Conservation (phyloP, 2,113 vertebrate species). For the Centrocercus urophasianus region DNA sequence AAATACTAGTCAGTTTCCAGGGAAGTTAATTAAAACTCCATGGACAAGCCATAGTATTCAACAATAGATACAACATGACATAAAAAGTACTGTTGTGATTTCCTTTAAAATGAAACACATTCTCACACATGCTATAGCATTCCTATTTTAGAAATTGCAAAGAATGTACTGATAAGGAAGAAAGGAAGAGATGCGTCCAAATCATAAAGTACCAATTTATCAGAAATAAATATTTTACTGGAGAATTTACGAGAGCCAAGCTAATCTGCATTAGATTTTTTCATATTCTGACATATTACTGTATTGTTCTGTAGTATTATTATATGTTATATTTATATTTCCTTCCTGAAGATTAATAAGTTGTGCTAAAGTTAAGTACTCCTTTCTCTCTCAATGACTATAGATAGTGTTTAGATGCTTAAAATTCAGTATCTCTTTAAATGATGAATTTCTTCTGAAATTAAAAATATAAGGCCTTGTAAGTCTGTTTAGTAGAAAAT, state of each 20-base stretch:
- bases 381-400: not conserved
- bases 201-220: not conserved
- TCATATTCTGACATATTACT: not conserved
- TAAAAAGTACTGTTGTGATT: not conserved
- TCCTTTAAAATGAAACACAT: not conserved
- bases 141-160: not conserved
- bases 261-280: not conserved
- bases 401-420: not conserved
- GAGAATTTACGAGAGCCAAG: not conserved
- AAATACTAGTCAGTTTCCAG: not conserved
- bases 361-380: not conserved
- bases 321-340: not conserved
- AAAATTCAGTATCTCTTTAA: not conserved
- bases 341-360: conserved; percentile 1
- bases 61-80: not conserved
- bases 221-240: not conserved
- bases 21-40: not conserved
- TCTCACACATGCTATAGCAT: not conserved
- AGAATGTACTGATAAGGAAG: not conserved
- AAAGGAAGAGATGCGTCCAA: not conserved
- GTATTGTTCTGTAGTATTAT: not conserved
- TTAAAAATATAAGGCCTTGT: not conserved
- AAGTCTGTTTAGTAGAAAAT: not conserved
- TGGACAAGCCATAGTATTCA: not conserved
- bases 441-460: not conserved